phyloP scores from a whole-genome alignment of 1,140 invertebrate genomes.

The Akabosia matsudoensis region DNA sequence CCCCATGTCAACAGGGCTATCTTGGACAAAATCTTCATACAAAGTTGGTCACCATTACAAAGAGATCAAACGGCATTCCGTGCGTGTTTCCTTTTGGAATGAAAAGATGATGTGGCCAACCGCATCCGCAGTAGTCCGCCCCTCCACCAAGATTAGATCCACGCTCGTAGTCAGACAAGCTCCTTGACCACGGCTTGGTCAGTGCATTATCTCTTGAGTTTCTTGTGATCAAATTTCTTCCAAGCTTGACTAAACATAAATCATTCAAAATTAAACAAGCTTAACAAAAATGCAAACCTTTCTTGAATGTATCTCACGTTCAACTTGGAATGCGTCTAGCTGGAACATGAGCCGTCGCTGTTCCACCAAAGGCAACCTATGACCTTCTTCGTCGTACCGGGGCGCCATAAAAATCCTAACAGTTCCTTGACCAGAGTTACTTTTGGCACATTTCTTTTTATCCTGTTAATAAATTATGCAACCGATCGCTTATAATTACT shows the following conservation, averaged over 20 bases:
- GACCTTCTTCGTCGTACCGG: slow-evolving; percentile 64
- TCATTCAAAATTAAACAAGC: background rate
- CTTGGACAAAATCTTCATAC: slow-evolving; percentile 16
- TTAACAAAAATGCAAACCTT: background rate
- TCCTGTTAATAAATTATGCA: background rate
- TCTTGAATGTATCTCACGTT: slow-evolving; percentile 54
- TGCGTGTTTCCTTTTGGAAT: slow-evolving; percentile 17
- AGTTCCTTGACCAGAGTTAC: slow-evolving; percentile 55
- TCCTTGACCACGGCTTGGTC: slow-evolving; percentile 7
- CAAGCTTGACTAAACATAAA: slow-evolving; percentile 1
- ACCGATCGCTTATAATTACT: background rate
- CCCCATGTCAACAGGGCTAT: background rate
- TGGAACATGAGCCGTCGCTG: slow-evolving; percentile 71
- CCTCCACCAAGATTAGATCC: background rate
- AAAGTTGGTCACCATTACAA: slow-evolving; percentile 21
- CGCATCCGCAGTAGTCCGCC: background rate
- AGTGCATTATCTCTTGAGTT: background rate
- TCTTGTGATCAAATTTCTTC: slow-evolving; percentile 14
- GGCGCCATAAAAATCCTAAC: slow-evolving; percentile 73
- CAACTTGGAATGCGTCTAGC: slow-evolving; percentile 68
- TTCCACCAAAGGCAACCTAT: slow-evolving; percentile 61
- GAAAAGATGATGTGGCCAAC: slow-evolving; percentile 3
- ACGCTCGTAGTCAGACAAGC: background rate
- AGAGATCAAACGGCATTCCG: slow-evolving; percentile 15
- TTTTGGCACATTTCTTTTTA: slow-evolving; percentile 2